Conservation (phyloP, 92 coral and sea anemone species). For the Desmophyllum pertusum region DNA sequence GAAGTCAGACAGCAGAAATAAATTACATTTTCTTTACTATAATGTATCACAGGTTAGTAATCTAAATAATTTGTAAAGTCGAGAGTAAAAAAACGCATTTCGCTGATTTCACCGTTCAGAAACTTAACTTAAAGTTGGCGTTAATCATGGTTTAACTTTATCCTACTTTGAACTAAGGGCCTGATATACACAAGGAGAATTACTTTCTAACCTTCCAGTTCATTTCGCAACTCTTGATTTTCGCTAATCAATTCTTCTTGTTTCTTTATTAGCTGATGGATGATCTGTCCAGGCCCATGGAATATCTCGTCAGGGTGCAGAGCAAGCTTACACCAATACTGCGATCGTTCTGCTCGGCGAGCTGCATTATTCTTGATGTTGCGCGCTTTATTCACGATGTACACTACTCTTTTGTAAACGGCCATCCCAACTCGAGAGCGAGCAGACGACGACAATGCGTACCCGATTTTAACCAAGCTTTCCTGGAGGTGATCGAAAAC, state of each 20-base stretch:
- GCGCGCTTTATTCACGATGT: neutral
- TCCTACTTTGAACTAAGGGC: too few relatives aligned
- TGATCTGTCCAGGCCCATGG: neutral
- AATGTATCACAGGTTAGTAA: neutral
- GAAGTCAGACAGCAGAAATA: too few relatives aligned
- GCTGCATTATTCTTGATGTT: neutral
- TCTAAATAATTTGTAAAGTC: neutral
- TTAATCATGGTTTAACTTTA: neutral
- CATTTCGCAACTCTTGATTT: neutral
- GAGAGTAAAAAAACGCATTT: neutral
- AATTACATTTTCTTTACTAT: neutral
- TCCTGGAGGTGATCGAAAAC: neutral
- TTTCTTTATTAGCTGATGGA: slow-evolving; percentile 1
- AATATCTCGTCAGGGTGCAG: slow-evolving; percentile 7
- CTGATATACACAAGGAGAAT: neutral
- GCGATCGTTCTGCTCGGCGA: neutral
- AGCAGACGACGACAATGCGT: neutral
- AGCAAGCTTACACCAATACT: neutral
- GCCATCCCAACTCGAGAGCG: too few relatives aligned
- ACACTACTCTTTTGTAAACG: neutral
- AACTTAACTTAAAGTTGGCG: neutral
- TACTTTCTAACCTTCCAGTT: slow-evolving; percentile 10
- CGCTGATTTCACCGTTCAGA: neutral
- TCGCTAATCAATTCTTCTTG: neutral
- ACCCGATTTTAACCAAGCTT: neutral